Evolutionary conservation across 1,140 invertebrate species (phyloP).

Genomic region (Brachionus manjavacas): DNA sequence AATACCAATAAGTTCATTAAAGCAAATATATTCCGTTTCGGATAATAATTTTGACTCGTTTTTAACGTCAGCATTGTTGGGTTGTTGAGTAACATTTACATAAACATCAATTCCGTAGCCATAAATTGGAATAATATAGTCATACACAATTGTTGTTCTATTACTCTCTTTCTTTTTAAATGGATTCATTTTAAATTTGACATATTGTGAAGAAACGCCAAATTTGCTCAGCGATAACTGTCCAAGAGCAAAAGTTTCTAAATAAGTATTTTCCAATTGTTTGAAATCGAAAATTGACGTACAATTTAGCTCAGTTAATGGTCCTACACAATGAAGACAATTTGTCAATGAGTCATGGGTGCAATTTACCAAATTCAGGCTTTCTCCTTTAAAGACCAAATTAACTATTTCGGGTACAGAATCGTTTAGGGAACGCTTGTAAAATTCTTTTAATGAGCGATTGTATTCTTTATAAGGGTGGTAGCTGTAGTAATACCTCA

Average conservation of each 20-base stretch:
- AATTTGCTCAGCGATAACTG: background rate
- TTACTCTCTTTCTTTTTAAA: background rate
- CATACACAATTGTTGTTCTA: background rate
- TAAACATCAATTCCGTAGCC: background rate
- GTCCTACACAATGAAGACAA: background rate
- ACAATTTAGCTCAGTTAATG: background rate
- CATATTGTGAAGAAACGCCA: background rate
- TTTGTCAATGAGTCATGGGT: background rate
- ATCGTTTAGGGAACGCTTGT: background rate
- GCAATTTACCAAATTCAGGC: background rate
- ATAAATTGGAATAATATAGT: background rate
- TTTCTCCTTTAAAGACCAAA: background rate
- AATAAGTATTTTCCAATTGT: background rate
- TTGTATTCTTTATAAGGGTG: background rate
- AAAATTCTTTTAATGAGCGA: background rate
- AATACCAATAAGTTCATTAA: background rate
- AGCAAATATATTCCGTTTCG: background rate
- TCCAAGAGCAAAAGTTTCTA: background rate
- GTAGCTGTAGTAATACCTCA: background rate
- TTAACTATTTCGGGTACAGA: background rate
- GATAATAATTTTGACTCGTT: background rate
- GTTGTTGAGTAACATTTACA: background rate
- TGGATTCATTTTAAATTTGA: background rate
- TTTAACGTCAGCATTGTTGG: background rate
- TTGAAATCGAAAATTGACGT: background rate